Evolutionary conservation across 1,140 invertebrate genomes (phyloP).

Genomic region (Dolichoris vasculosae): DNA sequence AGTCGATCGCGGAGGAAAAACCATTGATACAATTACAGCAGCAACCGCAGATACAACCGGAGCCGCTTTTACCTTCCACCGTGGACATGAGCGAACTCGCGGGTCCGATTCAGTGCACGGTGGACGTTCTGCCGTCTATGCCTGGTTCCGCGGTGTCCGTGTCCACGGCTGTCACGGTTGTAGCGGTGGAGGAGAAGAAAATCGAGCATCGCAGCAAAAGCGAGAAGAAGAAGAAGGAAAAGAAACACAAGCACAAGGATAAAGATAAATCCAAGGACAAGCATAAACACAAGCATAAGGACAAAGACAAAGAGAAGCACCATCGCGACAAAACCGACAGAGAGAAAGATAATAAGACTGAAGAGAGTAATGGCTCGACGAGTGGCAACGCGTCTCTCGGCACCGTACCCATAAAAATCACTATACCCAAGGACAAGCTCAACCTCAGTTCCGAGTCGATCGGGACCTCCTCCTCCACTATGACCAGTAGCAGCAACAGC

Average conservation of each 20-base stretch:
- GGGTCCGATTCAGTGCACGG: slow-evolving; percentile 52
- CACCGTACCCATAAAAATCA: slow-evolving; percentile 78
- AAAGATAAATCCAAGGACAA: slow-evolving; percentile 80
- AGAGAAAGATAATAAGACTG: slow-evolving; percentile 65
- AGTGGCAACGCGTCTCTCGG: slow-evolving; percentile 55
- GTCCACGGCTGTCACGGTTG: slow-evolving; percentile 33
- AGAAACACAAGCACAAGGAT: slow-evolving; percentile 81
- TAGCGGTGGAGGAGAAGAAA: slow-evolving; percentile 64
- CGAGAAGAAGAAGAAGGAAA: slow-evolving; percentile 80
- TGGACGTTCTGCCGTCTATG: slow-evolving; percentile 32
- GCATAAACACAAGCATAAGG: slow-evolving; percentile 80
- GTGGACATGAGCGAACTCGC: slow-evolving; percentile 60
- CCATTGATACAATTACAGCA: neutral
- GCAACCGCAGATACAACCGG: slow-evolving; percentile 25
- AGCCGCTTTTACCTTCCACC: slow-evolving; percentile 54
- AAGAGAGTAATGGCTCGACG: slow-evolving; percentile 23
- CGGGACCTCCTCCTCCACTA: slow-evolving; percentile 36
- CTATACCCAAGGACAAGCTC: slow-evolving; percentile 80
- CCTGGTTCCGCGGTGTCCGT: neutral
- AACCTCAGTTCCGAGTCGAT: slow-evolving; percentile 63
- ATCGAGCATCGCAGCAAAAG: slow-evolving; percentile 75
- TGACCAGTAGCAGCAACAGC: slow-evolving; percentile 41
- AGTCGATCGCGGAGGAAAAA: neutral
- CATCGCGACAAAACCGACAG: slow-evolving; percentile 73
- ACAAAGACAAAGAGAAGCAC: slow-evolving; percentile 77